Percentiles rank a stretch among this genome's conserved stretches.
Evolutionary conservation across 2,113 vertebrate genomes (phyloP).

Genomic region (Halcyon malimbica): DNA sequence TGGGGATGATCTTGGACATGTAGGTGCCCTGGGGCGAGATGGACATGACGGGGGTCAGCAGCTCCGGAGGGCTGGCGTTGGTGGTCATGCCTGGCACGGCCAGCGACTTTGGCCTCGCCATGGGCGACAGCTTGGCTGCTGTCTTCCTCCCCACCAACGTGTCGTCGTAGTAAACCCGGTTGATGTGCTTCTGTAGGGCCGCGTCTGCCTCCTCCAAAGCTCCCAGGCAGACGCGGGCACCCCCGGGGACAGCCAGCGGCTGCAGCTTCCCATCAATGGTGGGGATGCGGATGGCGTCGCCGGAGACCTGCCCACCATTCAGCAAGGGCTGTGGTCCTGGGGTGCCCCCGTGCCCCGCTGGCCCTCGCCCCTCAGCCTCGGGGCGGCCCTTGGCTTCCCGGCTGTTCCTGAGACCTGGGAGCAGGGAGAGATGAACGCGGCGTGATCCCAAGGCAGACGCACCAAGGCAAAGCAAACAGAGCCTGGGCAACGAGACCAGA

Average conservation of each 20-base stretch:
- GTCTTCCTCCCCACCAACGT: conserved; percentile 76
- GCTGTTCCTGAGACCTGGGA: conserved; percentile 67
- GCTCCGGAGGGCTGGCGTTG: conserved; percentile 79
- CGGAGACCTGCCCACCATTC: conserved; percentile 38
- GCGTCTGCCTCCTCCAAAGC: conserved; percentile 62
- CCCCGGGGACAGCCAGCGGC: not conserved
- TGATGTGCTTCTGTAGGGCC: conserved; percentile 80
- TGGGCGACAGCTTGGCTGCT: conserved; percentile 60
- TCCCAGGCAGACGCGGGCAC: conserved; percentile 83
- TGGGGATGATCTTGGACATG: conserved; percentile 95
- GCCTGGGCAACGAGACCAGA: not conserved
- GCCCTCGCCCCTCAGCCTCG: not conserved
- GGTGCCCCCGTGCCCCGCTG: not conserved
- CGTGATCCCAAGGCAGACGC: rapidly evolving
- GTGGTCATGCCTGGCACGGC: conserved; percentile 89
- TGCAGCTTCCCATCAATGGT: conserved; percentile 83
- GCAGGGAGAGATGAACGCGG: not conserved
- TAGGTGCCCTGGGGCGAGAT: conserved; percentile 95
- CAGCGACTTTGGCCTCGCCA: conserved; percentile 87
- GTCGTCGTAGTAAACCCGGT: conserved; percentile 82
- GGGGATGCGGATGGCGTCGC: conserved; percentile 80
- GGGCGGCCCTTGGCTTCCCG: not conserved
- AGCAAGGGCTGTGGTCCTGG: conserved; percentile 43
- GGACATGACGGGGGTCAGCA: conserved; percentile 90
- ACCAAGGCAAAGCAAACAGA: not conserved